phyloP scores from a whole-genome alignment of 2,888 invertebrate genomes.

The Cerceris ruficornis region DNA sequence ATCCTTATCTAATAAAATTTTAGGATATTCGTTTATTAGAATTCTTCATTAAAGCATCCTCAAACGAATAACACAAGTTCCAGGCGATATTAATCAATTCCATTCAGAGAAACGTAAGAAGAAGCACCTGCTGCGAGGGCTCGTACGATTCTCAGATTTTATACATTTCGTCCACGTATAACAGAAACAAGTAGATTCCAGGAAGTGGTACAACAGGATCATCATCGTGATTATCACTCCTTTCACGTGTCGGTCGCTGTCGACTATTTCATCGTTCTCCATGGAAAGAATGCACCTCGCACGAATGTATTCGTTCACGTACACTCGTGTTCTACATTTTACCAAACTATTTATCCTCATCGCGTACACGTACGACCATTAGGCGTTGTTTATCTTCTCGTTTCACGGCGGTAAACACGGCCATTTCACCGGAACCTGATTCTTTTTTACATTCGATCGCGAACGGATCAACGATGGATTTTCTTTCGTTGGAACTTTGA shows the following conservation, averaged over 20 bases:
- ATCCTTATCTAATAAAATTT: background rate
- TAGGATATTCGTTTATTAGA: background rate
- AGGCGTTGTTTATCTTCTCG: conserved; percentile 38
- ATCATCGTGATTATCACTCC: conserved; percentile 49
- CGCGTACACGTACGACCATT: conserved; percentile 19
- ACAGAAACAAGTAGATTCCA: conserved; percentile 23
- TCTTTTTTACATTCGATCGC: conserved; percentile 20
- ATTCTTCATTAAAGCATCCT: background rate
- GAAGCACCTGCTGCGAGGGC: conserved; percentile 14
- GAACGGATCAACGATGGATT: background rate
- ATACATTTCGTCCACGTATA: background rate
- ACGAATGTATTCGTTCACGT: conserved; percentile 10
- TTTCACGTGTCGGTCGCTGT: conserved; percentile 34
- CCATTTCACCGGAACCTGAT: conserved; percentile 31
- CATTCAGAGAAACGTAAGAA: conserved; percentile 10
- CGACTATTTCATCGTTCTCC: conserved; percentile 36
- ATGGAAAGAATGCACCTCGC: conserved; percentile 5
- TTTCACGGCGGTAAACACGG: conserved; percentile 6
- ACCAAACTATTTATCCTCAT: conserved; percentile 20
- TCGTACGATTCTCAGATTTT: conserved; percentile 13
- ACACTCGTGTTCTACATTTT: conserved; percentile 24
- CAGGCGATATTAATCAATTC: background rate
- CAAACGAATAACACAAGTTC: background rate
- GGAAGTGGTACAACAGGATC: conserved; percentile 42
- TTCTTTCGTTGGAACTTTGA: background rate